Conservation (phyloP, 2,113 vertebrate genomes). For the Amia ocellicauda region DNA sequence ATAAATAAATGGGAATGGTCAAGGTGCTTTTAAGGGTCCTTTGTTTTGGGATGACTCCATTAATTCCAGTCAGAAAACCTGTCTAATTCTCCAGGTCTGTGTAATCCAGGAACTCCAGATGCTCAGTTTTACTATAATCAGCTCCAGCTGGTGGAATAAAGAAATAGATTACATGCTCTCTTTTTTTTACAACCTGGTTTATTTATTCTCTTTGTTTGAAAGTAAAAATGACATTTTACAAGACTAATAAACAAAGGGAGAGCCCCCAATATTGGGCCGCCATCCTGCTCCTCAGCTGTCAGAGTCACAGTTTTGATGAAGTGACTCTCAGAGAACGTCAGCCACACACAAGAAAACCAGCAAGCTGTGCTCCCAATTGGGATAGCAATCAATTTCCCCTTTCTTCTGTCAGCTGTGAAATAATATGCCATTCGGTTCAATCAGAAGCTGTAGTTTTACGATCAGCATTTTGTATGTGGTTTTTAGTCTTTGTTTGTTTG, state of each 20-base stretch:
- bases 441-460: too few species aligned
- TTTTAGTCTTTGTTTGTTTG: too few species aligned
- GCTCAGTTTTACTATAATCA: too few species aligned
- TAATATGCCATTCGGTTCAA: too few species aligned
- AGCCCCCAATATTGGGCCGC: background rate
- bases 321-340: background rate
- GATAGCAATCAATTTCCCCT: constrained; percentile 43
- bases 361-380: background rate
- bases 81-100: too few species aligned
- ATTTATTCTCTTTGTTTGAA: background rate
- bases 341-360: background rate
- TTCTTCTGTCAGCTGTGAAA: constrained; percentile 31
- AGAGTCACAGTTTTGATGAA: constrained; percentile 17
- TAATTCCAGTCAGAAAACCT: too few species aligned
- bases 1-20: too few species aligned
- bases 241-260: constrained; percentile 8
- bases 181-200: background rate
- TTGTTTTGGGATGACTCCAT: too few species aligned
- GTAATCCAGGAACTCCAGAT: background rate
- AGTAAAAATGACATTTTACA: constrained; percentile 21
- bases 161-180: too few species aligned
- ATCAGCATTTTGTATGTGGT: too few species aligned
- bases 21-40: too few species aligned
- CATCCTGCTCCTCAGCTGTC: background rate
- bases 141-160: too few species aligned